Evolutionary conservation across 1,140 invertebrate genomes (phyloP), one percentile per base, ranked within the genome.

Genomic region (Drosophila kepulauana): DNA sequence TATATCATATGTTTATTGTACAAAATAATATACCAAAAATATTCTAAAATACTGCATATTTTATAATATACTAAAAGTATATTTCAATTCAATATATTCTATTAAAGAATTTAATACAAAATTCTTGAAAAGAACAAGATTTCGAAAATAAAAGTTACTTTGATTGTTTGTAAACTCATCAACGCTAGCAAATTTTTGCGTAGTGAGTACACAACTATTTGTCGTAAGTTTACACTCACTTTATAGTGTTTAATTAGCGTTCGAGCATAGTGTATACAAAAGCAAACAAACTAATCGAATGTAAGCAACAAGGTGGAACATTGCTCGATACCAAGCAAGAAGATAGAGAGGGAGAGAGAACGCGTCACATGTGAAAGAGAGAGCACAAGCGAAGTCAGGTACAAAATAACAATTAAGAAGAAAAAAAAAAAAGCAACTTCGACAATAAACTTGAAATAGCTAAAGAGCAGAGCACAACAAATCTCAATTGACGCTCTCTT

Each of bases 281-380:
- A 30, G 7, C 20, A 66, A 52, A n/a, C 8, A 25, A n/a, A 52
- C 5, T 15, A 25, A 28, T 30, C 28, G 15, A 71, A 25, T 45
- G 30, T 30, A 38, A 56, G 41, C 10, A 57, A 56, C 51, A 48
- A 59, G 35, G 46, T 10, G 51, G 16, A 68, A 61, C 58, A 33
- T 16, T 46, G 41, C 49, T 41, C 30, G 35, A 65, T 25, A 54
- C 20, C 2, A 3, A 13, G 13, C 3, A 10, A 3, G 38, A 10
- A 33, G 41, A 13, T 2, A 45, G 33, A 30, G 33, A 30, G 16
- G 15, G 16, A 38, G 28, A 46, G 3, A 43, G 10, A n/a, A 13
- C 20, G 0, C 20, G 20, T 3, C 20, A 25, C 20, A 25, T 25
- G 20, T 25, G n/a, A 64, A 13, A 28, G 33, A 64, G 33, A 13